Conservation (phyloP, 2,888 invertebrate species). For the Fragum sueziense region DNA sequence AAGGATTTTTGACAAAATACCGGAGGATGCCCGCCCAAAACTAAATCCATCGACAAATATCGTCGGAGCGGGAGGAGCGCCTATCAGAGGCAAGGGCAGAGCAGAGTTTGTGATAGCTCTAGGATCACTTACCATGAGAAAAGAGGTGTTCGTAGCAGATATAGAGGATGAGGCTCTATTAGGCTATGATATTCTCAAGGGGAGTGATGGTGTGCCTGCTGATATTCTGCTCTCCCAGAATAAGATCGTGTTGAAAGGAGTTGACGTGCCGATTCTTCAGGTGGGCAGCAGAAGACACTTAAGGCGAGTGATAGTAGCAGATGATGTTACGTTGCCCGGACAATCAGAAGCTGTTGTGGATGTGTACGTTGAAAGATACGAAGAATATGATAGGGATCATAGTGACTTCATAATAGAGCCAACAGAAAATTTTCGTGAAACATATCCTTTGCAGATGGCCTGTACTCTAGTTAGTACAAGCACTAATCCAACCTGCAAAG, state of each 20-base stretch:
- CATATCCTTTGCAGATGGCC: conserved; percentile 46
- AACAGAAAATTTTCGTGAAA: conserved; percentile 24
- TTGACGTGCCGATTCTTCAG: conserved; percentile 35
- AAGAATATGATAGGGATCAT: conserved; percentile 11
- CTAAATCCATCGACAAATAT: background rate
- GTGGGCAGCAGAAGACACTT: conserved; percentile 1
- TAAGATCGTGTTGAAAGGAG: conserved; percentile 8
- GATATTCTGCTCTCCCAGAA: conserved; percentile 11
- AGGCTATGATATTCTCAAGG: conserved; percentile 47
- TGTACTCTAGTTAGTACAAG: conserved; percentile 42
- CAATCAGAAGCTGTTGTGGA: conserved; percentile 40
- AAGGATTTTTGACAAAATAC: conserved; percentile 1
- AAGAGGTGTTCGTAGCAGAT: conserved; percentile 34
- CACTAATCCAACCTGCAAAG: conserved; percentile 27
- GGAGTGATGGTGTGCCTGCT: too few species aligned
- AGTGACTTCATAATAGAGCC: conserved; percentile 44
- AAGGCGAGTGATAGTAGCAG: conserved; percentile 32
- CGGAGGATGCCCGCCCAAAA: background rate
- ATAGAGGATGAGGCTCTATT: conserved; percentile 47
- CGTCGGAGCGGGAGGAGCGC: background rate
- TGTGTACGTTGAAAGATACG: conserved; percentile 33
- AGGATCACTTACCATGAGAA: background rate
- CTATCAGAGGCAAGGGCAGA: conserved; percentile 31
- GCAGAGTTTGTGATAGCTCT: conserved; percentile 28
- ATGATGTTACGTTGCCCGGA: conserved; percentile 35